Base-by-base conservation (phyloP, 30 jellyfish, hydroid and myxozoan genomes). In the Cassiopea andromeda region DNA sequence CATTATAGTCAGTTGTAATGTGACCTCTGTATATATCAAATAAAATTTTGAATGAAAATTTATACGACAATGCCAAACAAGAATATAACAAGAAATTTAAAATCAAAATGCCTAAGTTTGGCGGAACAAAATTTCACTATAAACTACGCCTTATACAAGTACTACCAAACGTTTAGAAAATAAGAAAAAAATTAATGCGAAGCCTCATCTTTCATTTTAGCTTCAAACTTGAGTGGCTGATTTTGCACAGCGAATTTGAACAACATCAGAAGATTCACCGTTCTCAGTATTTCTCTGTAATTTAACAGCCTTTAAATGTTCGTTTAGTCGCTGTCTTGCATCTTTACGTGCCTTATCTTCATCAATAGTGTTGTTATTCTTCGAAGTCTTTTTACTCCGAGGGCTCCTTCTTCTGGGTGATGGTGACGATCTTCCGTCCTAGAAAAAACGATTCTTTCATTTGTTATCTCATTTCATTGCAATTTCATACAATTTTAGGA, bases 261-360 rank as follows among this genome's bases (percentile, higher is more conserved):
- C 86, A 48, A 48, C 86, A 47, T 49, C 78, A 1, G 90, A 27
- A 2, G 82, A 7, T 14, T 54, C 90, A 43, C 78, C 80, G 73
- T 74, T 27, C 5, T 78, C 90, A 14, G 44, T 60, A 81, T 68
- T 87, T 70, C 87, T 64, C 79, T 83, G 91, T 44, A 76, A 82
- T 60, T 77, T 83, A 8, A 88, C 91, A 16, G 93, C 90, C 61
- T 66, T 73, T 75, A 90, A 80, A 54, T 90, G 97, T 68, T 90
- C 97, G 47, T 82, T 75, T 60, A 90, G 60, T 67, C 97, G 80
- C 27, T 83, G 90, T 18, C 97, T 81, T 15, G 97, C 97, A 77
- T 83, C 97, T 64, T 90, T 90, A 80, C 97, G 81, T 8, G 97
- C 97, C 71, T 90, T 90, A 15, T 90, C 97, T 75, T 90, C 97